A percentile compares a stretch with the other conserved stretches of the same genome.
These are phyloP conservation scores for Cirrhinus molitorella DNA, from an alignment of 2,797 vertebrate species.

Conservation along the genomic window DNA sequence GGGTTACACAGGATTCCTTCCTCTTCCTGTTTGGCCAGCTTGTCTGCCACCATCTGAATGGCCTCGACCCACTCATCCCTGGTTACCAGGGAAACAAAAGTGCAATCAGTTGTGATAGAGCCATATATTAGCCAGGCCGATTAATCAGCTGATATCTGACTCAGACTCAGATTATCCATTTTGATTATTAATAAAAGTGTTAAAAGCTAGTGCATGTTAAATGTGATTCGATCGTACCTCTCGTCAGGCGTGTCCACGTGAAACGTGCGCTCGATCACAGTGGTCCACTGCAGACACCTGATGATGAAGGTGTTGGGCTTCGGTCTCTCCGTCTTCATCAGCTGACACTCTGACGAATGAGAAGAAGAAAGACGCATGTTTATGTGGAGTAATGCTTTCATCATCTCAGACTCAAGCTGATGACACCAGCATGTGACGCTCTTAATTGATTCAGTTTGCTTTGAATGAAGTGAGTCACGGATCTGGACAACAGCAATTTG, in stretches of 20 bases:
- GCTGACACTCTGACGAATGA: constrained; percentile 87
- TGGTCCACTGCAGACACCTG: constrained; percentile 98
- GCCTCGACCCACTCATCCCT: constrained; percentile 99
- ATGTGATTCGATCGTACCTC: constrained; percentile 78
- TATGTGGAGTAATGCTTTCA: not conserved
- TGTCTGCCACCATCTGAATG: constrained; percentile 96
- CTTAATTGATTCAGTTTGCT: not conserved
- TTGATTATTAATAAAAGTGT: not conserved
- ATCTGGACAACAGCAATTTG: not conserved
- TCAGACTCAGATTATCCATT: not conserved
- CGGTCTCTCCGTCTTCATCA: constrained; percentile 98
- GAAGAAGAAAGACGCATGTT: not conserved
- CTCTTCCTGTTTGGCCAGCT: constrained; percentile 96
- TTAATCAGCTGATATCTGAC: not conserved
- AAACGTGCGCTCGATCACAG: constrained; percentile 96
- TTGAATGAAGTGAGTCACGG: not conserved
- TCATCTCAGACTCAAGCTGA: not conserved
- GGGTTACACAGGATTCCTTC: constrained; percentile 96
- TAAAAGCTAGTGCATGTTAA: not conserved
- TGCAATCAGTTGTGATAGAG: not conserved
- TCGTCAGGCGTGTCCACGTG: constrained; percentile 96
- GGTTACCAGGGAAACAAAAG: constrained; percentile 43
- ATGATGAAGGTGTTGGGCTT: constrained; percentile 99
- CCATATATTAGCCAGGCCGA: not conserved
- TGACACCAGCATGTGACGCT: not conserved